Evolutionary conservation across 2,113 vertebrate species (phyloP), one percentile per base, ranked within the genome.

Genomic region (Eurypyga helias): DNA sequence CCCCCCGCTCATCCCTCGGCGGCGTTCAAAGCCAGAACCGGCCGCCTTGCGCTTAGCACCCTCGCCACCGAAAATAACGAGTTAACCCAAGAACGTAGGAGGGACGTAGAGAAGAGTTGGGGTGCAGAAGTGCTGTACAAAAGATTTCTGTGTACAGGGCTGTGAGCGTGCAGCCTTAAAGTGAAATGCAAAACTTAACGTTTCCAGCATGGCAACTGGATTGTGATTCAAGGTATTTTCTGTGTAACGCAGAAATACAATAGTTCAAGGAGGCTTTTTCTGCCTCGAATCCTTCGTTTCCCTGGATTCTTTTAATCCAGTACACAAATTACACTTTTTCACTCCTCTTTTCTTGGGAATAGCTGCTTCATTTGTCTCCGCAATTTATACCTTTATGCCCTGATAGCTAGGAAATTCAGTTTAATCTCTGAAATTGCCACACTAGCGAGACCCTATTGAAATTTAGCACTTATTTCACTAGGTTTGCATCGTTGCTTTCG

Each of bases 111-210:
- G 93, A 72, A 90, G 96, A 97, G 92, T 96, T 96, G 96, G 96
- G 96, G 96, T 96, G 93, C 96, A 96, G 94, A 94, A 96, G 93
- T 91, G 84, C 91, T 69, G 94, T 87, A 96, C 96, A 96, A 97
- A 96, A 95, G 95, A 96, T 96, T 96, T 91, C 92, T 96, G 92
- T 96, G 92, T 97, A 87, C 92, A 86, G 70, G 93, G 90, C 90
- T 88, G 90, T 62, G 85, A 92, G 83, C 80, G 23, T 78, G 89
- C 36, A 92, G 91, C 75, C 97, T 97, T 97, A 97, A 97, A 97
- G 97, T 84, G 95, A 96, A 97, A 97, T 89, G 86, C 95, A 94
- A 94, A 97, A 97, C 87, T 96, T 93, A 88, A 43, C 38, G 6
- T 94, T 94, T 93, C 89, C 84, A 96, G 91, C 84, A 95, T 95